These are phyloP conservation scores for Calosoma granatense DNA, from an alignment of 1,140 invertebrate genomes.

Conservation along the genomic window DNA sequence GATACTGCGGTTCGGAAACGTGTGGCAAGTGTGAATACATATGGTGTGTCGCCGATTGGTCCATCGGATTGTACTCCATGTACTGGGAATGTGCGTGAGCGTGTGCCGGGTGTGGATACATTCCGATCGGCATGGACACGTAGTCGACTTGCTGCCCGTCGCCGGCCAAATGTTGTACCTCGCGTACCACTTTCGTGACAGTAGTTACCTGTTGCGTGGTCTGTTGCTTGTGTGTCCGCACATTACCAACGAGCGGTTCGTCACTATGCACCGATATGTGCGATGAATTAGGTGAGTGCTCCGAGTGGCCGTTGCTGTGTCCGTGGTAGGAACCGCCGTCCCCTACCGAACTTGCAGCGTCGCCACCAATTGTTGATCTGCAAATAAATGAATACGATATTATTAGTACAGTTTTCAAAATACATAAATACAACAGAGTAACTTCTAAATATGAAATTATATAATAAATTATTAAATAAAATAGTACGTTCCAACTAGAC, in stretches of 20 bases:
- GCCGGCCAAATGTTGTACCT: slow-evolving; percentile 42
- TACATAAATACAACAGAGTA: no score
- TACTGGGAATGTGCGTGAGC: slow-evolving; percentile 26
- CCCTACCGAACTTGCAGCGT: slow-evolving; percentile 25
- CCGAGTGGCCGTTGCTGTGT: slow-evolving; percentile 39
- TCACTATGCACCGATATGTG: slow-evolving; percentile 39
- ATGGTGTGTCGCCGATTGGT: slow-evolving; percentile 32
- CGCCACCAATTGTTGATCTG: slow-evolving; percentile 24
- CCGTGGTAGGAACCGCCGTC: slow-evolving; percentile 24
- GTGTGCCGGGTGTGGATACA: slow-evolving; percentile 28
- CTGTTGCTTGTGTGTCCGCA: slow-evolving; percentile 38
- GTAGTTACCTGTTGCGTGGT: slow-evolving; percentile 43
- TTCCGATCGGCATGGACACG: slow-evolving; percentile 32
- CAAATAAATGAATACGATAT: slow-evolving; percentile 13
- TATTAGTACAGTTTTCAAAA: neutral
- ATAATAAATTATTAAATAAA: no score
- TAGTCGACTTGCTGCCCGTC: slow-evolving; percentile 43
- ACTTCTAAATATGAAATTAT: no score
- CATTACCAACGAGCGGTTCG: slow-evolving; percentile 27
- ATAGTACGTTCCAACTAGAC: no score
- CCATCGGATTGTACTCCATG: slow-evolving; percentile 32
- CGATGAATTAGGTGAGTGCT: slow-evolving; percentile 39
- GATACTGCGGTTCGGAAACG: slow-evolving; percentile 24
- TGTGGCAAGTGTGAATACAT: slow-evolving; percentile 28
- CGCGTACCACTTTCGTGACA: slow-evolving; percentile 45